phyloP scores from a whole-genome alignment of 2,113 vertebrate species.

The Gila orcuttii region DNA sequence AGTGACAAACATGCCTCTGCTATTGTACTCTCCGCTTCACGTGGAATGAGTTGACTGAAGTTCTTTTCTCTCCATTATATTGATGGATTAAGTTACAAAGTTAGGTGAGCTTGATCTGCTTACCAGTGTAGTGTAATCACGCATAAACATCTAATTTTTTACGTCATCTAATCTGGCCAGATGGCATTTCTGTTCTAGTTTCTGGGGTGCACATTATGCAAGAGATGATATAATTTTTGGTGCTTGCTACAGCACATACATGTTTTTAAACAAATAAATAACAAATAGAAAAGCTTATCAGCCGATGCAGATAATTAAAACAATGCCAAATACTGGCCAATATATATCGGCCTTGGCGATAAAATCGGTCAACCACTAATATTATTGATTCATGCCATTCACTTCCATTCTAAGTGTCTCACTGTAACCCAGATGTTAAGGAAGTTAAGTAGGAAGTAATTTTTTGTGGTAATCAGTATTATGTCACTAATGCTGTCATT shows the following conservation, averaged over 20 bases:
- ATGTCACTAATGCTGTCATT: no score
- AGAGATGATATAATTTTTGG: background rate
- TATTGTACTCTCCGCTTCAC: background rate
- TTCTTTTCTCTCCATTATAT: conserved; percentile 1
- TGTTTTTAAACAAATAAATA: background rate
- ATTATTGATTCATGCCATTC: no score
- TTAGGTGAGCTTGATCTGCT: conserved; percentile 32
- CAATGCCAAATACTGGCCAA: no score
- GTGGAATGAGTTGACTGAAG: background rate
- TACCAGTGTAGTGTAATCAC: background rate
- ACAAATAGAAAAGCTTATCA: no score
- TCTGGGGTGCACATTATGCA: background rate
- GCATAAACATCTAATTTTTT: background rate
- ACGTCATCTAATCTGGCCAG: conserved; percentile 15
- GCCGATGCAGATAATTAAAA: no score
- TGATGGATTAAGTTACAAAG: conserved; percentile 9
- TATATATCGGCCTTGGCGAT: no score
- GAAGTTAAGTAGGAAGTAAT: no score
- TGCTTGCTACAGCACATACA: background rate
- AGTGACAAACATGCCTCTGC: background rate
- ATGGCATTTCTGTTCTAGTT: conserved; percentile 14
- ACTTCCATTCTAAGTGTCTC: no score
- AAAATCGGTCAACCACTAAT: no score
- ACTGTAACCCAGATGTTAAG: background rate
- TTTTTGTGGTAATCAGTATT: no score